A percentile compares a stretch with the other conserved stretches of the same genome.
Conservation (phyloP, 2,113 vertebrate species). For the Stegostoma tigrinum region DNA sequence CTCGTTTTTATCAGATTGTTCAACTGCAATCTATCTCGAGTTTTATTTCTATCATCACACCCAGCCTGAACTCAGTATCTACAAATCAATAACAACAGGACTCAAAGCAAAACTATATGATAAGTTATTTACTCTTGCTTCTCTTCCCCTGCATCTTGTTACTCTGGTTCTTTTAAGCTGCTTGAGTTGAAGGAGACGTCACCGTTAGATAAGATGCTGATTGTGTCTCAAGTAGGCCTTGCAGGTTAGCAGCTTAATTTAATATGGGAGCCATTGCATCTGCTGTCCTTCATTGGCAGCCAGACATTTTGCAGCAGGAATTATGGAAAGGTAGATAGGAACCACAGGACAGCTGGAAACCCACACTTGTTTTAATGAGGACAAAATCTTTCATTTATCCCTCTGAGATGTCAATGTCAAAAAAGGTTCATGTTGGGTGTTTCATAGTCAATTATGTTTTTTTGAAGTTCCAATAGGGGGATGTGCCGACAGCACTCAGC, state of each 20-base stretch:
- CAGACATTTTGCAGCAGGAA: not conserved
- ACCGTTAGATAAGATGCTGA: not conserved
- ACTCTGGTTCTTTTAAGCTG: not conserved
- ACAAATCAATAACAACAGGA: not conserved
- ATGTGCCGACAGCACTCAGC: not conserved
- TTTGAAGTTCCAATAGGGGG: not conserved
- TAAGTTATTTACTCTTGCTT: not conserved
- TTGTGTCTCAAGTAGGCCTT: not conserved
- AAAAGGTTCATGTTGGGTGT: not conserved
- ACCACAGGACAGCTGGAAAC: not conserved
- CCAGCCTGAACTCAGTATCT: not conserved
- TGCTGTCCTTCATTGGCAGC: not conserved
- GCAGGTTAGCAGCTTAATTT: not conserved
- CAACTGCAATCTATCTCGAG: not conserved
- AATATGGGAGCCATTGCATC: not conserved
- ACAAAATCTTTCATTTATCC: not conserved
- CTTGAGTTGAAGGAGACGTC: not conserved
- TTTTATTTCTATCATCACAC: not conserved
- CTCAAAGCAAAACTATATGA: not conserved
- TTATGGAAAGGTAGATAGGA: not conserved
- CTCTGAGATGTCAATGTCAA: not conserved
- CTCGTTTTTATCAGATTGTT: not conserved
- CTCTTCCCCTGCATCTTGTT: not conserved
- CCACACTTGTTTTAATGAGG: not conserved
- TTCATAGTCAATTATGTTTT: not conserved